Evolutionary conservation across 2,888 invertebrate species (phyloP), one percentile per base, ranked within the genome.

Genomic region (Caenorhabditis sp.): DNA sequence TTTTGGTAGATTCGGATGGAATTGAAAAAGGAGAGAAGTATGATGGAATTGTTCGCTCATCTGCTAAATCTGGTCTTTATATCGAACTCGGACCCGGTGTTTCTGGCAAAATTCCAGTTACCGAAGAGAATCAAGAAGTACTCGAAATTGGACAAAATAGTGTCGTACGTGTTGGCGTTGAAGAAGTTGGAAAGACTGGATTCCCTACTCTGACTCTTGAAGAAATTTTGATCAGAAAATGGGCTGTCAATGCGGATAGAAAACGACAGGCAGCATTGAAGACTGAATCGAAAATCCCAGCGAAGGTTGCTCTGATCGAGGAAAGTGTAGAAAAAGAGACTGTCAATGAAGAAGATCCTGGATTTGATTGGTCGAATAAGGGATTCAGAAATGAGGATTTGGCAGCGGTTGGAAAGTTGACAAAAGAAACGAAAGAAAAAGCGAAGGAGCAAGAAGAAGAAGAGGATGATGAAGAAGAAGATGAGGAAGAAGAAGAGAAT

Each of bases 321-420:
- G 70, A 72, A n/a, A 65, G 71, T 21, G 60, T 27, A 12, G 8
- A 26, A 10, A 50, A 62, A 53, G 62, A 71, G 31, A 59, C 59
- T 26, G 52, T 68, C 1, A 59, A 63, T 8, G 43, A 56, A 1
- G 67, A 66, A 12, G 83, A 83, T 67, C 82, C 83, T n/a, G 82
- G 82, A 43, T 83, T 84, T 57, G 83, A 84, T 56, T 84, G 77
- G 77, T 67, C 71, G 1, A 67, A 75, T 52, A 66, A 68, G 26
- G 80, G 76, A 27, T 83, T 82, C 65, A 59, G 75, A 20, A 76
- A 77, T 60, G 77, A 81, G 25, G 79, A 78, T 49, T 52, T 84
- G 67, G 80, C 82, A 14, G 70, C 70, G 10, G 78, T 83, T 49
- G 82, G 82, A 54, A 82, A 77, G 59, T 63, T 74, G 59, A 74